Percentiles rank a stretch among this genome's conserved stretches.
These are phyloP conservation scores for Clytia hemisphaerica DNA, from an alignment of 30 jellyfish, hydroid and myxozoan species.

Conservation along the genomic window DNA sequence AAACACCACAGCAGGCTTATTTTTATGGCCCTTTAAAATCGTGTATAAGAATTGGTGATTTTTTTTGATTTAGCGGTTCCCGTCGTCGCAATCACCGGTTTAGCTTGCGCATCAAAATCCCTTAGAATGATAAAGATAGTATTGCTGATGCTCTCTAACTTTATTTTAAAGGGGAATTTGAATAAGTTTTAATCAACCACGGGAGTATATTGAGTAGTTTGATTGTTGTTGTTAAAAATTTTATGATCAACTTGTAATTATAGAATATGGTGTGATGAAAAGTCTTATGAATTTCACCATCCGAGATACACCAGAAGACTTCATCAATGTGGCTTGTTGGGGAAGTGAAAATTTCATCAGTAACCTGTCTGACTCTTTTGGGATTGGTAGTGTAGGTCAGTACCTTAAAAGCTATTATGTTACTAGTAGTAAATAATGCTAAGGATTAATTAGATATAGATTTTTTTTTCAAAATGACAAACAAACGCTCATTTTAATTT, in stretches of 20 bases:
- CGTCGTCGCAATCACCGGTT: too few species aligned
- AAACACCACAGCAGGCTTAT: background rate
- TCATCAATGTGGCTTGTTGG: conserved; percentile 84
- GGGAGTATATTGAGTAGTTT: too few species aligned
- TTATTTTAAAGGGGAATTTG: too few species aligned
- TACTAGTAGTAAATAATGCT: background rate
- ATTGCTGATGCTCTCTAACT: too few species aligned
- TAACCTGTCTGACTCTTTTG: conserved; percentile 30
- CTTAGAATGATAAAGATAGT: too few species aligned
- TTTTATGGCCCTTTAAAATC: background rate
- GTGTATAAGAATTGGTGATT: background rate
- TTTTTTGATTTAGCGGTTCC: background rate
- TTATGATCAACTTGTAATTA: background rate
- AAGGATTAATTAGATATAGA: background rate
- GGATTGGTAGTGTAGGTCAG: conserved; percentile 69
- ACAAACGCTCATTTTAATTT: too few species aligned
- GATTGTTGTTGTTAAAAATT: too few species aligned
- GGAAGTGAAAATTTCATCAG: conserved; percentile 66
- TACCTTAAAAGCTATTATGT: background rate
- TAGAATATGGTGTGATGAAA: conserved; percentile 59
- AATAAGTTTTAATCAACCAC: too few species aligned
- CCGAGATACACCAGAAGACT: conserved; percentile 66
- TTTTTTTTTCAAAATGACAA: too few species aligned
- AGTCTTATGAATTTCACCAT: conserved; percentile 48
- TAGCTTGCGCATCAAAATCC: too few species aligned